phyloP scores from a whole-genome alignment of 2,113 vertebrate species.

The Megaceryle torquata region DNA sequence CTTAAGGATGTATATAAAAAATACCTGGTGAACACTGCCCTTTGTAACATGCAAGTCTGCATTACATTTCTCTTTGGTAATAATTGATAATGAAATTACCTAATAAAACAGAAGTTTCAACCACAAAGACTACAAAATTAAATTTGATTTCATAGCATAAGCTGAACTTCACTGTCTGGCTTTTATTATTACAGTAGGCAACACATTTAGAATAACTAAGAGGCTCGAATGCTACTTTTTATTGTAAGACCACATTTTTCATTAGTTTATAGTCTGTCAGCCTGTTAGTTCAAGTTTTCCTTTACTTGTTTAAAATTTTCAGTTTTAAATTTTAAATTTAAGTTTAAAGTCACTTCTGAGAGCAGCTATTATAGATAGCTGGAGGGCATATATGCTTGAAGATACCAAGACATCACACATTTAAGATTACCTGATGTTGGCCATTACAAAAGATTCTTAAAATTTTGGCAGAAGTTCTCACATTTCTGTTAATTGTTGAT shows the following conservation, averaged over 20 bases:
- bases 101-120: neutral
- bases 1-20: neutral
- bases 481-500: neutral
- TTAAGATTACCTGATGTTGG: neutral
- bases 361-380: neutral
- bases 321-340: neutral
- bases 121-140: neutral
- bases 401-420: neutral
- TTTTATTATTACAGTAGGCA: neutral
- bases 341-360: neutral
- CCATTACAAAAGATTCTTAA: neutral
- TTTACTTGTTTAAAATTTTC: neutral
- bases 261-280: neutral
- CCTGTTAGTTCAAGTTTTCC: neutral
- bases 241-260: neutral
- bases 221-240: neutral
- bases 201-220: neutral
- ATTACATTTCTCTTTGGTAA: neutral
- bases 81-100: neutral
- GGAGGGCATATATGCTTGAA: neutral
- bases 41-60: neutral
- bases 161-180: neutral
- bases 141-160: neutral
- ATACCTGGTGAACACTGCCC: neutral
- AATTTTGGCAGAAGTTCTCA: neutral